These are phyloP conservation scores for Corythoichthys intestinalis DNA, from an alignment of 2,113 vertebrate genomes.

Conservation along the genomic window DNA sequence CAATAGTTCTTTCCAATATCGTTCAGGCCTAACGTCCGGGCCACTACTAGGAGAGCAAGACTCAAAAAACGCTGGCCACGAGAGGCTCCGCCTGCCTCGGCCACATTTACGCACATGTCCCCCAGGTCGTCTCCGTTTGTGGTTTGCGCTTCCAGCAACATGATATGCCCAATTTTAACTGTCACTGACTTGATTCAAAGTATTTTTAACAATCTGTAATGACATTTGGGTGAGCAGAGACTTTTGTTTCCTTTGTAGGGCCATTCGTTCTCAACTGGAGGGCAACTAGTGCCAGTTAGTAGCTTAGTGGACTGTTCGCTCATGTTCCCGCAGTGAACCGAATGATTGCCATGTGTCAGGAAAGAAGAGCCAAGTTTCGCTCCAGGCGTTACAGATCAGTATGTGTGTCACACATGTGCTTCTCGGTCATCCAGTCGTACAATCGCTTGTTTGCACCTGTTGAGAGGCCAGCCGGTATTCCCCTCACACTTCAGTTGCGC, in stretches of 20 bases:
- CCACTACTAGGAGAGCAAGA: too few species aligned
- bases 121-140: too few species aligned
- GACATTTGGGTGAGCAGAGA: constrained; percentile 16
- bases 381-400: constrained; percentile 42
- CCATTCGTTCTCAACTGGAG: constrained; percentile 30
- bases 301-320: constrained; percentile 24
- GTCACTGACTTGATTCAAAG: too few species aligned
- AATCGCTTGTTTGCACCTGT: constrained; percentile 12
- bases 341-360: constrained; percentile 59
- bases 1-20: too few species aligned
- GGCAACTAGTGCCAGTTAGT: constrained; percentile 34
- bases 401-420: constrained; percentile 16
- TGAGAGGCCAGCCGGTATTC: constrained; percentile 16
- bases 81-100: too few species aligned
- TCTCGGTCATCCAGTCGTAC: constrained; percentile 10
- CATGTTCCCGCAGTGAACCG: constrained; percentile 56
- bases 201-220: constrained; percentile 3
- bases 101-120: too few species aligned
- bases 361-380: constrained; percentile 46
- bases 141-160: too few species aligned
- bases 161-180: too few species aligned
- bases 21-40: too few species aligned
- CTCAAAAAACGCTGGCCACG: too few species aligned
- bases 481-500: constrained; percentile 2
- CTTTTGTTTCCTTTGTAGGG: constrained; percentile 2